A percentile compares a stretch with the other conserved stretches of the same genome.
phyloP scores from a whole-genome alignment of 2,888 invertebrate genomes.

The Anorthoa munda region DNA sequence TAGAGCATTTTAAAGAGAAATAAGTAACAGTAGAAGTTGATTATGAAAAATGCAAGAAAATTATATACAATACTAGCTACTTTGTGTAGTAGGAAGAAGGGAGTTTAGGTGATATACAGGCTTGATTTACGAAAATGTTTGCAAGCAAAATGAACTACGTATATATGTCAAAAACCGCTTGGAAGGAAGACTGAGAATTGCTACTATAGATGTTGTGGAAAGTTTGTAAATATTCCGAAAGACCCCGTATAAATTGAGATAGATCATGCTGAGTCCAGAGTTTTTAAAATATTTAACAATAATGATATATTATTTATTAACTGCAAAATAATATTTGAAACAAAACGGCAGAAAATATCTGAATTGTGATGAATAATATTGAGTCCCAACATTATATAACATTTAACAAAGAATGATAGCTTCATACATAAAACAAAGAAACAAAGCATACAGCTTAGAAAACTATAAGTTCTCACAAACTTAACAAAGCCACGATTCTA shows the following conservation, averaged over 20 bases:
- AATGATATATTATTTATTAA: too few species aligned
- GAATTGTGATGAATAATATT: neutral
- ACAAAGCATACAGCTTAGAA: neutral
- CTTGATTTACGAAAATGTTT: neutral
- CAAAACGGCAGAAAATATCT: too few species aligned
- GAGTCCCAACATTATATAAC: neutral
- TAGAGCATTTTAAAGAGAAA: neutral
- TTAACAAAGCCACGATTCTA: neutral
- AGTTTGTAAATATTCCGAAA: neutral
- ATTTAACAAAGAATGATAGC: neutral
- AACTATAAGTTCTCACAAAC: neutral
- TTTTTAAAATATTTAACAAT: too few species aligned
- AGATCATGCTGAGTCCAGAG: neutral
- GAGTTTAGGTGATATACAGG: neutral
- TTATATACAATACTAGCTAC: neutral
- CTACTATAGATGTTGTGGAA: neutral
- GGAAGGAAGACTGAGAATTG: neutral
- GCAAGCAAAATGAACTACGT: neutral
- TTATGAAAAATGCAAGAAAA: neutral
- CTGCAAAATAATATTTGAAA: too few species aligned
- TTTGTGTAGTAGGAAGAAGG: neutral
- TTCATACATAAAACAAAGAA: neutral
- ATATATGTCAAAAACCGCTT: neutral
- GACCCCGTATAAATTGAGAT: neutral
- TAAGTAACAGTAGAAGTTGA: neutral